These are phyloP conservation scores for Echeneis naucrates DNA, from an alignment of 2,797 vertebrate species.

Conservation along the genomic window DNA sequence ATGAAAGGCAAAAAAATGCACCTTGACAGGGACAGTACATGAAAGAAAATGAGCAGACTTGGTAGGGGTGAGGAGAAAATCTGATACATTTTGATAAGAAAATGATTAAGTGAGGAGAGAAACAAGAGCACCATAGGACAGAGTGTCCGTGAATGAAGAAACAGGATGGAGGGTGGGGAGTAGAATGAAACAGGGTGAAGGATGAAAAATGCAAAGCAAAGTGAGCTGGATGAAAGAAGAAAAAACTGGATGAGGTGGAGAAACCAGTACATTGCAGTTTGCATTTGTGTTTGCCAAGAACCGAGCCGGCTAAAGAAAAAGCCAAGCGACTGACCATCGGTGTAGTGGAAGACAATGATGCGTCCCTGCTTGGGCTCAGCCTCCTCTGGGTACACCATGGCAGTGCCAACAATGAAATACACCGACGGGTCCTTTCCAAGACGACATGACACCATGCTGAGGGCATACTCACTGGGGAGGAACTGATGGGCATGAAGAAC, in stretches of 20 bases:
- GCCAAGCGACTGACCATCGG: conserved; percentile 86
- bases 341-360: conserved; percentile 98
- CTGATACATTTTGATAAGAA: conserved; percentile 71
- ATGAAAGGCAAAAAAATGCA: conserved; percentile 44
- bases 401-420: conserved; percentile 97
- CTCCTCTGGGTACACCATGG: conserved; percentile 99
- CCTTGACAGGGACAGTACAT: conserved; percentile 44
- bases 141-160: conserved; percentile 36
- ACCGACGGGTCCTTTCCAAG: conserved; percentile 95
- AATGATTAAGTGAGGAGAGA: conserved; percentile 73
- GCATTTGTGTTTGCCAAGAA: conserved; percentile 11
- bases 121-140: conserved; percentile 60
- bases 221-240: conserved; percentile 20
- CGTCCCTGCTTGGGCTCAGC: conserved; percentile 98
- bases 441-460: conserved; percentile 98
- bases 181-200: conserved; percentile 43
- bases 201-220: conserved; percentile 31
- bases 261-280: neutral
- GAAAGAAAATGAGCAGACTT: conserved; percentile 57
- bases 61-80: conserved; percentile 34
- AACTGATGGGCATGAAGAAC: conserved; percentile 99
- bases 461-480: conserved; percentile 95
- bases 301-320: neutral
- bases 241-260: conserved; percentile 30
- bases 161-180: conserved; percentile 12